Evolutionary conservation across 2,113 vertebrate species (phyloP).

Genomic region (Antigone vipio): DNA sequence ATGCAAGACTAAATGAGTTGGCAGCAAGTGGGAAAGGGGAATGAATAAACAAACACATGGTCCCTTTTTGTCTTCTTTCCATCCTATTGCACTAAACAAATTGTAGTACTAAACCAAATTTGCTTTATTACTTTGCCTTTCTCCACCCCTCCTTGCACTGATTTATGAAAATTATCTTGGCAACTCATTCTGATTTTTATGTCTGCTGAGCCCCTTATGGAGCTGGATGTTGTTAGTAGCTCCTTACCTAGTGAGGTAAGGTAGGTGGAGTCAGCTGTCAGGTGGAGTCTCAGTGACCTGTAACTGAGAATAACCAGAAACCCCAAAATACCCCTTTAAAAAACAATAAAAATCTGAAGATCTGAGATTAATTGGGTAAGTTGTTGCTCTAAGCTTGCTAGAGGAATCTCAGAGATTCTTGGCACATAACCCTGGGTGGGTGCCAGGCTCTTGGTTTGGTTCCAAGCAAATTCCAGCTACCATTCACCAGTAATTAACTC

Average conservation of each 20-base stretch:
- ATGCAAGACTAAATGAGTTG: not conserved
- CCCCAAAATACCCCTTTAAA: not conserved
- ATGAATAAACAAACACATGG: accelerated
- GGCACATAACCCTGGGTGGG: not conserved
- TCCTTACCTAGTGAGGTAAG: not conserved
- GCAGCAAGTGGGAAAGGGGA: not conserved
- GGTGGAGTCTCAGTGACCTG: not conserved
- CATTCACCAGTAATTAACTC: not conserved
- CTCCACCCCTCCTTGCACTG: not conserved
- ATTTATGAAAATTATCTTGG: not conserved
- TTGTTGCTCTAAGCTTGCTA: not conserved
- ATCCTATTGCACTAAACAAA: too few relatives aligned
- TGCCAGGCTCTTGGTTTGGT: not conserved
- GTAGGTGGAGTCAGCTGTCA: not conserved
- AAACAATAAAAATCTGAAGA: not conserved
- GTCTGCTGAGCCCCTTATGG: not conserved
- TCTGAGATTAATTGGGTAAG: not conserved
- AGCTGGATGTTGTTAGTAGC: not conserved
- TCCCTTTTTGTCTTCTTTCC: not conserved
- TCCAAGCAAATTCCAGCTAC: not conserved
- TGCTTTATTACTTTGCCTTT: not conserved
- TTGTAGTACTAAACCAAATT: not conserved
- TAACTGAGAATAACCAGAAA: not conserved
- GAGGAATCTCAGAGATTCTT: not conserved
- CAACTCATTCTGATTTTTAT: not conserved